Evolutionary conservation across 2,113 vertebrate genomes (phyloP), one percentile per base, ranked within the genome.

Genomic region (Grus americana): DNA sequence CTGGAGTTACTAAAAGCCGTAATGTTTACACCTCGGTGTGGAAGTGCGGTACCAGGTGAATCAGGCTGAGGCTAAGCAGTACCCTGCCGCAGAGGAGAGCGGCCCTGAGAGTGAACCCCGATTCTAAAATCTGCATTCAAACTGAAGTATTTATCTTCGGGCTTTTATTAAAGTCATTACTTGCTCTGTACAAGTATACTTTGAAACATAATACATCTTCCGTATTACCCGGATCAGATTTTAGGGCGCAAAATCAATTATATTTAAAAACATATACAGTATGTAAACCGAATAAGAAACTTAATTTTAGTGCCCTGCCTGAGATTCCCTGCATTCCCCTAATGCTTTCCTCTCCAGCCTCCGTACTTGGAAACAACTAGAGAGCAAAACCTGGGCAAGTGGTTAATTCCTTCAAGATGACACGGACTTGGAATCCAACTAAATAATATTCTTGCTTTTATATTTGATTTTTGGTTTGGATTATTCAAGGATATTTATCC

Each of bases 381-480:
- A 70, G 66, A 93, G 73, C 61, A 67, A 90, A 94, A 91, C 78
- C 88, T 92, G 73, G 73, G 44, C 3, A 36, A 89, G 78, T 32
- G 32, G 79, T 42, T 93, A 84, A 92, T 92, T 72, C 62, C n/a
- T 85, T 95, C 61, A 85, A 93, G 73, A 76, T 73, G 44, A 79
- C 46, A 72, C 34, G 54, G 57, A 50, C 40, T 68, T 89, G 70
- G 66, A 84, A 81, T 86, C 72, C 80, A 75, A 4, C 79, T 44
- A 88, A 72, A 87, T 83, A 54, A 65, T 70, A 49, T 18, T 67
- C 52, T 81, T 92, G 75, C 73, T 88, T 94, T 97, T 87, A 19
- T 62, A 85, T 90, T 91, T 70, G 23, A 40, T 67, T 90, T 86
- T 95, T 85, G 78, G 82, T 90, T 95, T 96, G 92, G 79, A 70